These are phyloP conservation scores for Phylloscopus collybita DNA, from an alignment of 2,797 vertebrate genomes.

Conservation along the genomic window DNA sequence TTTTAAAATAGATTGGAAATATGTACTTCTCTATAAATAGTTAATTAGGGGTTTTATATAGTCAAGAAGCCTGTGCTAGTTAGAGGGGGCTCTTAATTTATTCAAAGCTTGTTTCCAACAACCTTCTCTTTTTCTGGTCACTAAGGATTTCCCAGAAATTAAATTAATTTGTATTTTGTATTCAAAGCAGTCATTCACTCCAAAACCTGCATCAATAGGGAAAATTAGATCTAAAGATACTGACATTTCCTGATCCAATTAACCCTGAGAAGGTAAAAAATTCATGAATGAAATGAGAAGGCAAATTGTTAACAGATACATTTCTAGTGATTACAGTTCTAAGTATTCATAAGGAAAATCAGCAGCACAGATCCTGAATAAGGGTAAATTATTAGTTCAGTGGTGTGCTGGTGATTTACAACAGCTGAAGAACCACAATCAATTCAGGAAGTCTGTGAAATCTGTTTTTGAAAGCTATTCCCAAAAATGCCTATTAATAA, in stretches of 20 bases:
- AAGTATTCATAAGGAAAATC: constrained; percentile 3
- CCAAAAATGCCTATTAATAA: constrained; percentile 9
- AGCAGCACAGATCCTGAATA: not conserved
- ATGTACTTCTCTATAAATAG: constrained; percentile 50
- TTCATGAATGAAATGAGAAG: constrained; percentile 22
- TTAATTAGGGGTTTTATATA: constrained; percentile 2
- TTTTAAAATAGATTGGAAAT: constrained; percentile 55
- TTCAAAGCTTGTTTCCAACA: constrained; percentile 31
- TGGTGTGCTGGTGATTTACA: not conserved
- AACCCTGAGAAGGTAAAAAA: constrained; percentile 22
- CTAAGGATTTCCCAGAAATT: constrained; percentile 34
- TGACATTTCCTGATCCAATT: constrained; percentile 38
- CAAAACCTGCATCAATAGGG: constrained; percentile 11
- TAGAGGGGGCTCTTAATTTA: not conserved
- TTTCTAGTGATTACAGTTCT: not conserved
- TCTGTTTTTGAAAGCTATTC: not conserved
- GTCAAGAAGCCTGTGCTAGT: not conserved
- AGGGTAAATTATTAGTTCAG: not conserved
- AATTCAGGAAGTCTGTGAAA: constrained; percentile 6
- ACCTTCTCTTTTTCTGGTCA: constrained; percentile 22
- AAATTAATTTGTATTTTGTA: constrained; percentile 9
- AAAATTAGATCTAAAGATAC: constrained; percentile 38
- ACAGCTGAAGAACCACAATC: not conserved
- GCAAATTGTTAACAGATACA: not conserved
- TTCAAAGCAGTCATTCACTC: constrained; percentile 12